Percentiles rank a stretch among this genome's conserved stretches.
Evolutionary conservation across 2,888 invertebrate genomes (phyloP).

Genomic region (Serrognathus titanus): DNA sequence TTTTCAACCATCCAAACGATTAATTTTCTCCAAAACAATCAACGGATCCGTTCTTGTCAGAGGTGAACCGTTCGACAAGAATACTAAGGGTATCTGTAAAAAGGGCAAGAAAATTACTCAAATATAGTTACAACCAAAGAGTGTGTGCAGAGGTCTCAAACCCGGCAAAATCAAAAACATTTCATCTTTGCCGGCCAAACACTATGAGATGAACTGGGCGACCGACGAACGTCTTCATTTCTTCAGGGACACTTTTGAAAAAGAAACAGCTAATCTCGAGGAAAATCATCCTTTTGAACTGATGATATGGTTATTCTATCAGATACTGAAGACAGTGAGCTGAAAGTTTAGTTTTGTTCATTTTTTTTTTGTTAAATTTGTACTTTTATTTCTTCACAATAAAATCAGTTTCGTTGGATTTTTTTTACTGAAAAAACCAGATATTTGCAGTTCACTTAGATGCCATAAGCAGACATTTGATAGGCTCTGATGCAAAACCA

Average conservation of each 20-base stretch:
- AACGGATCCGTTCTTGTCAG: no score
- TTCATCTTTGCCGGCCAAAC: constrained; percentile 2
- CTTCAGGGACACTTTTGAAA: constrained; percentile 1
- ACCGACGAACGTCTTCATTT: neutral
- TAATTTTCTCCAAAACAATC: no score
- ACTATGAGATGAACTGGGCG: neutral
- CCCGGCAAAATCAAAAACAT: constrained; percentile 3
- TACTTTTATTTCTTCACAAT: neutral
- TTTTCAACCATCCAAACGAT: no score
- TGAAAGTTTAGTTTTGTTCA: neutral
- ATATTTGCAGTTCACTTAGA: no score
- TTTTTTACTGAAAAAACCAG: no score
- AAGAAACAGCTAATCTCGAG: neutral
- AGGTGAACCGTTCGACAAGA: no score
- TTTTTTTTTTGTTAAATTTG: neutral
- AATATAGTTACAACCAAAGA: neutral
- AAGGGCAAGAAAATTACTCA: neutral
- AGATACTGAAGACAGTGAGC: neutral
- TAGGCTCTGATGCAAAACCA: no score
- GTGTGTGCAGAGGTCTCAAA: neutral
- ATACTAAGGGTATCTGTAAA: neutral
- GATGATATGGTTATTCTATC: neutral
- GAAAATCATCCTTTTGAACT: neutral
- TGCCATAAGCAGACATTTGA: no score
- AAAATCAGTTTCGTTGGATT: neutral